phyloP scores from a whole-genome alignment of 2,888 invertebrate species.

The Caenorhabditis imperialis region DNA sequence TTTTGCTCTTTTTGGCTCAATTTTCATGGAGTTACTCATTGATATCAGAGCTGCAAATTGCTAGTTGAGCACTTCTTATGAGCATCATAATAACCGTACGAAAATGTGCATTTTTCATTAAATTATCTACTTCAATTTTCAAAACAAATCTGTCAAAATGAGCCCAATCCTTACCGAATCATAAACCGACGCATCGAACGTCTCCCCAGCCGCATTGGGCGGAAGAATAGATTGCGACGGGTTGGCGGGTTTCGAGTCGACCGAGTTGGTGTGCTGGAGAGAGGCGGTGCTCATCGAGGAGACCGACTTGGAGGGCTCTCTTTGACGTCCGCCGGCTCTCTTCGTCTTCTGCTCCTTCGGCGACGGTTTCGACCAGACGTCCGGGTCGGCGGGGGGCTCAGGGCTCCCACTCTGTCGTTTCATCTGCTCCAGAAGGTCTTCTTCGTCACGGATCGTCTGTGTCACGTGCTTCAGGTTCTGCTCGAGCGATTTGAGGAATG shows the following conservation, averaged over 20 bases:
- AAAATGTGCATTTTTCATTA: too few relatives aligned
- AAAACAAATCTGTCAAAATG: not conserved
- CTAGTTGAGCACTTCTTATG: too few relatives aligned
- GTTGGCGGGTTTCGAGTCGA: constrained; percentile 22
- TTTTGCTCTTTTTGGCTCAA: too few relatives aligned
- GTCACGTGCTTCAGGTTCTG: constrained; percentile 11
- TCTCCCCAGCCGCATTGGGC: constrained; percentile 41
- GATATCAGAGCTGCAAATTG: too few relatives aligned
- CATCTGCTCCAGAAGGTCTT: constrained; percentile 20
- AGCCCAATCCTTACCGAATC: constrained; percentile 9
- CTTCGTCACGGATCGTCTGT: constrained; percentile 24
- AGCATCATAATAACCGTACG: too few relatives aligned
- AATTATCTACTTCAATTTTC: too few relatives aligned
- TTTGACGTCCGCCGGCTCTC: constrained; percentile 10
- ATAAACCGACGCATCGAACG: constrained; percentile 37
- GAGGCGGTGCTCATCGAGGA: constrained; percentile 1
- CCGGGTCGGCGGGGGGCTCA: constrained; percentile 55
- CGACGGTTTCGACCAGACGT: constrained; percentile 52
- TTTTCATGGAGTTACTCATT: too few relatives aligned
- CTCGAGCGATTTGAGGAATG: constrained; percentile 24
- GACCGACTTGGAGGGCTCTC: constrained; percentile 18
- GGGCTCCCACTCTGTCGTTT: constrained; percentile 40
- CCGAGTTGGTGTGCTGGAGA: not conserved
- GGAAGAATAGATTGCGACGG: constrained; percentile 36
- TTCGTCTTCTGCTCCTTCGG: constrained; percentile 13